phyloP scores from a whole-genome alignment of 2,888 invertebrate genomes.

The Ligdia adustata region DNA sequence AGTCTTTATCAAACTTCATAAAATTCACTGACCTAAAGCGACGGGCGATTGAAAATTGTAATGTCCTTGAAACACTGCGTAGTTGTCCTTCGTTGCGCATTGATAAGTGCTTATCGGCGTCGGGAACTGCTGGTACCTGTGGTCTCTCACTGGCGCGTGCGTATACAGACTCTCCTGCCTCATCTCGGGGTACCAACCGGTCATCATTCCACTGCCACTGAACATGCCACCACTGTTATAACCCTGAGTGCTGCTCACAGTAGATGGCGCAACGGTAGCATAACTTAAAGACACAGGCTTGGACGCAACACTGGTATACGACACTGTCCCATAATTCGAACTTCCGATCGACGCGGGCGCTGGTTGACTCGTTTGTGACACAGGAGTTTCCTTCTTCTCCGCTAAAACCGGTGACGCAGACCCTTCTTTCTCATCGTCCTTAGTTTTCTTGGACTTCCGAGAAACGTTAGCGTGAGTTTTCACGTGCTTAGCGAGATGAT shows the following conservation, averaged over 20 bases:
- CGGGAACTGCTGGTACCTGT: conserved; percentile 73
- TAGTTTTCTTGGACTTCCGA: conserved; percentile 74
- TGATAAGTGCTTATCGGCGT: conserved; percentile 67
- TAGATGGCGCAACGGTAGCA: conserved; percentile 49
- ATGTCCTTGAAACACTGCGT: conserved; percentile 78
- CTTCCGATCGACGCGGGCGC: conserved; percentile 53
- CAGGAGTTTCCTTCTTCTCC: conserved; percentile 50
- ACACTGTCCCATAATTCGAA: conserved; percentile 64
- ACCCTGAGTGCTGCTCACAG: conserved; percentile 41
- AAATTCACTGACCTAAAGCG: conserved; percentile 70
- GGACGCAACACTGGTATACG: conserved; percentile 45
- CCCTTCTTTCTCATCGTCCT: conserved; percentile 74
- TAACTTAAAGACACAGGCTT: conserved; percentile 62
- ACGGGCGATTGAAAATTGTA: conserved; percentile 76
- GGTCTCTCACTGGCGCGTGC: conserved; percentile 59
- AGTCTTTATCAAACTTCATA: neutral
- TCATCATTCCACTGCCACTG: conserved; percentile 54
- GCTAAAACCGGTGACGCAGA: conserved; percentile 39
- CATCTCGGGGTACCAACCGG: conserved; percentile 68
- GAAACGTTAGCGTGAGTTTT: conserved; percentile 92
- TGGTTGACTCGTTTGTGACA: conserved; percentile 21
- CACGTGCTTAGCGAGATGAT: conserved; percentile 96
- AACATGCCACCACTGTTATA: conserved; percentile 60
- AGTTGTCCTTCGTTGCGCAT: conserved; percentile 77
- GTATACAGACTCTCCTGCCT: conserved; percentile 66